Evolutionary conservation across 1,140 invertebrate species (phyloP).

Genomic region (Aphidius ervi): DNA sequence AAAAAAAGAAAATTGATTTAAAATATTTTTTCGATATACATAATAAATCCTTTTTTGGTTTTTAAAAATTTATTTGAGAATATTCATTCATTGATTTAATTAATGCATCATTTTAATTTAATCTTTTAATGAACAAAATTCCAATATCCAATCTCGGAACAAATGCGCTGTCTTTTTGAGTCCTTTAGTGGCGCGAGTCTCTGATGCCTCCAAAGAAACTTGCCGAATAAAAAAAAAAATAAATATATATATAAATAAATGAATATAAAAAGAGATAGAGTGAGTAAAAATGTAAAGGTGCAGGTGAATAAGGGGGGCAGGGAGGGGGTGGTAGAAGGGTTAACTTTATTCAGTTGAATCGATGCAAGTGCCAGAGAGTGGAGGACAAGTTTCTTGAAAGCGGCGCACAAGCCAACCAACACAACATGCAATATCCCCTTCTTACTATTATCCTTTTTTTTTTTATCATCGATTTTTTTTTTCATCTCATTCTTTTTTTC

Average conservation of each 20-base stretch:
- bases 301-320: too few species aligned
- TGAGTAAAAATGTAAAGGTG: too few species aligned
- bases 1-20: too few species aligned
- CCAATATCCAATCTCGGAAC: background rate
- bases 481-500: too few species aligned
- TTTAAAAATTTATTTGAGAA: too few species aligned
- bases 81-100: too few species aligned
- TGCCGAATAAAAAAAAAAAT: constrained; percentile 19
- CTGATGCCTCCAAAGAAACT: constrained; percentile 12
- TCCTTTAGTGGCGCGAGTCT: constrained; percentile 6
- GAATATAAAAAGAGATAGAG: too few species aligned
- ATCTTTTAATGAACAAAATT: too few species aligned
- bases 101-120: too few species aligned
- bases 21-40: too few species aligned
- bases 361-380: constrained; percentile 7
- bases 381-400: constrained; percentile 20
- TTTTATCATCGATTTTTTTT: background rate
- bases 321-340: background rate
- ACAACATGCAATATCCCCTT: background rate
- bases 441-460: background rate
- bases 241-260: too few species aligned
- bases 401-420: background rate
- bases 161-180: background rate
- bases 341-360: constrained; percentile 21
- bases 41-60: too few species aligned